phyloP scores from a whole-genome alignment of 2,797 vertebrate genomes.

The Parotocinclus haroldoi region DNA sequence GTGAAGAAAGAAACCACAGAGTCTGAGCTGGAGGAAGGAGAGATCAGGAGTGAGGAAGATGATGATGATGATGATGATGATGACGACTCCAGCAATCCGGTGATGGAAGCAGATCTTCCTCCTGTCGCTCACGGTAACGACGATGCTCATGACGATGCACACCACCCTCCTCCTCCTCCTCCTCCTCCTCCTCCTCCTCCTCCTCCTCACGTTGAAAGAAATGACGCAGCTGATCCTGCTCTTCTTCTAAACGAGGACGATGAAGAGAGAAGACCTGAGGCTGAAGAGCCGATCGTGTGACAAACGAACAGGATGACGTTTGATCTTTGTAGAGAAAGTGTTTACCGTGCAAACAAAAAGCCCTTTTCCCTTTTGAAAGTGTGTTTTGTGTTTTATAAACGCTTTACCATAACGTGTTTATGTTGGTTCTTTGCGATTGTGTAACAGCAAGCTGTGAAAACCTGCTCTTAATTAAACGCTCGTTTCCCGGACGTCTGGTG shows the following conservation, averaged over 20 bases:
- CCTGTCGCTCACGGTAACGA: no score
- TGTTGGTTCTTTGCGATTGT: neutral
- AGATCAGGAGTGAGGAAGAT: conserved; percentile 62
- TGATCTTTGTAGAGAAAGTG: neutral
- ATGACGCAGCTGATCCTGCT: no score
- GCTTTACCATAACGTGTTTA: no score
- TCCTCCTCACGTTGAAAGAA: no score
- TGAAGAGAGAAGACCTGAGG: no score
- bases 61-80: neutral
- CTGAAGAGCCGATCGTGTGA: no score
- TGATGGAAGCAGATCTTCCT: neutral
- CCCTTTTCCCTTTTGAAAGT: neutral
- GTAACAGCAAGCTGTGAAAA: neutral
- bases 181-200: no score
- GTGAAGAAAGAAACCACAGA: conserved; percentile 46
- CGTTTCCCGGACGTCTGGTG: no score
- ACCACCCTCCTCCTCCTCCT: neutral
- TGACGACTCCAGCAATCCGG: conserved; percentile 18
- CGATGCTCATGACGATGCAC: neutral
- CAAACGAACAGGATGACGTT: neutral
- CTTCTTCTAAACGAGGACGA: no score
- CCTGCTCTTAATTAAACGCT: no score
- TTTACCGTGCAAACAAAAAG: neutral
- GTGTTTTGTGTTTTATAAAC: neutral
- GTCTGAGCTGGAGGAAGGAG: conserved; percentile 68